Evolutionary conservation across 30 jellyfish, hydroid and myxozoan genomes (phyloP), one percentile per base, ranked within the genome.

Genomic region (Turritopsis dohrnii): DNA sequence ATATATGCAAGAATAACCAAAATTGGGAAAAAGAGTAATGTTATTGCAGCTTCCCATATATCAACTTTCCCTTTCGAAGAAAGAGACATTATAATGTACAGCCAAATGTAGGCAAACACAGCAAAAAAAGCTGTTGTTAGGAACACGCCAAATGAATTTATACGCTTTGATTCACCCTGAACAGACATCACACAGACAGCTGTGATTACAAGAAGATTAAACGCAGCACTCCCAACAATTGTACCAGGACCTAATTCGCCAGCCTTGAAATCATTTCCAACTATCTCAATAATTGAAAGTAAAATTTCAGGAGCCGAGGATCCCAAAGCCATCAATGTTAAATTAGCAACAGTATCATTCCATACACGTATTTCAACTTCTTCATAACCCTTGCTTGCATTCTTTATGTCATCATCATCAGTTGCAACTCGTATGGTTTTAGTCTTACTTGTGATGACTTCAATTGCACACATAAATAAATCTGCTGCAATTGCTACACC

Each of bases 401-500:
- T 52, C 41, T 52, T 80, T 20, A 28, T 85, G 53, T 80, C 87
- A 52, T 94, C 99, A 53, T 75, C 89, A 19, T 84, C 91, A 21
- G 93, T 71, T 9, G 99, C 96, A 54, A 94, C 95, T 72, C 90
- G 81, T 21, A 94, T 85, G 54, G 66, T 74, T 81, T 88, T 94
- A 21, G 99, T 94, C 82, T 94, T 94, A 88, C 99, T 94, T 16
- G 99, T 94, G 24, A 94, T 94, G 53, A 82, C 88, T 65, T 94
- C 99, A 65, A 94, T 94, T 1, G 99, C 96, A 83, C 99, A 94
- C 99, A 94, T 94, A 81, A 94, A 94, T 79, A 94, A 76, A 74
- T 94, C 99, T 16, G 99, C 99, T 7, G 93, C 99, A 69, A 94
- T 94, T 29, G 99, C 96, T 1, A 94, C 99, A 26, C 99, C 99